Conservation (phyloP, 2,113 vertebrate species). For the Petaurus breviceps region DNA sequence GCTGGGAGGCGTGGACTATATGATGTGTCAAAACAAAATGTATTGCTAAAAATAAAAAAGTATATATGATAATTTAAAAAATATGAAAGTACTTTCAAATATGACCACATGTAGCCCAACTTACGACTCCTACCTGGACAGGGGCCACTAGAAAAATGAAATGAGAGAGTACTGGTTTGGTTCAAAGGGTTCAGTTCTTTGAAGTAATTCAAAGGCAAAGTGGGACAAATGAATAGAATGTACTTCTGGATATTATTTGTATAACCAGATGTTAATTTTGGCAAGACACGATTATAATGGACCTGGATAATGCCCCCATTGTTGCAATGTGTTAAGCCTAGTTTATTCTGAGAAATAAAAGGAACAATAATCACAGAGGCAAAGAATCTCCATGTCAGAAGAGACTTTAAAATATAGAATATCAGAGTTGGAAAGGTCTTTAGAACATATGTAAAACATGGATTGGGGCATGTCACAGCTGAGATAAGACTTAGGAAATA, state of each 20-base stretch:
- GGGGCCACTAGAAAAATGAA: neutral
- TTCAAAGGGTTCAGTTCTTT: neutral
- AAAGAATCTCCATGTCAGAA: neutral
- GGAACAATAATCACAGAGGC: neutral
- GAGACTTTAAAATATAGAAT: neutral
- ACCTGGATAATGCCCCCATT: neutral
- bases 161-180: neutral
- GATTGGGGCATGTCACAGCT: neutral
- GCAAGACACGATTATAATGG: neutral
- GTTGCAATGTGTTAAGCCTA: neutral
- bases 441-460: neutral
- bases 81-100: neutral
- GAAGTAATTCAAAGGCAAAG: neutral
- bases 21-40: neutral
- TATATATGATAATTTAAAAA: neutral
- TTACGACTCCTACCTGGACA: neutral
- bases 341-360: slow-evolving; percentile 2
- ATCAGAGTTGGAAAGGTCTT: neutral
- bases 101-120: neutral
- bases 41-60: neutral
- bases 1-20: neutral
- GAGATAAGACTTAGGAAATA: neutral
- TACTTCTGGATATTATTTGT: neutral
- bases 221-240: neutral
- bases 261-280: neutral